A percentile compares a stretch with the other conserved stretches of the same genome.
Evolutionary conservation across 1,140 invertebrate species (phyloP).

Genomic region (Spodoptera litura): DNA sequence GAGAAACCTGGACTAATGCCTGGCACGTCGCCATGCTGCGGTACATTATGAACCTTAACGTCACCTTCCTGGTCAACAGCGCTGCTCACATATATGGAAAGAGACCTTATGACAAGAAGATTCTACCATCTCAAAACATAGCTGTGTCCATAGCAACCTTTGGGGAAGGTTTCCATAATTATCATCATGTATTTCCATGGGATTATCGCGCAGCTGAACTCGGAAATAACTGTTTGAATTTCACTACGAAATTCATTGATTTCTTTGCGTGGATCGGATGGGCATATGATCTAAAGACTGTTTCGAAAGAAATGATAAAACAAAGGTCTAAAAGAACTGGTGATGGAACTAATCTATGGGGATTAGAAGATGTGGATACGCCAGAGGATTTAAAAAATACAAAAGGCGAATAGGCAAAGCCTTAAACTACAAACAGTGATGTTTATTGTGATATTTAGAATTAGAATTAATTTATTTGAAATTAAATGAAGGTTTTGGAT

Average conservation of each 20-base stretch:
- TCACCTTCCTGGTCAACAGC: conserved; percentile 92
- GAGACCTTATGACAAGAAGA: conserved; percentile 89
- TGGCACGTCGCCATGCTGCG: conserved; percentile 93
- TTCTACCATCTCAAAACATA: conserved; percentile 50
- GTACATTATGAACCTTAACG: conserved; percentile 89
- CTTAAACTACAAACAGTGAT: too few species aligned
- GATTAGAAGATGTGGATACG: conserved; percentile 23
- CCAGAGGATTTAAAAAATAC: background rate
- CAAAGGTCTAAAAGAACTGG: conserved; percentile 50
- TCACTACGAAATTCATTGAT: conserved; percentile 90
- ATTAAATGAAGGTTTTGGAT: too few species aligned
- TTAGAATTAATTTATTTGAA: too few species aligned
- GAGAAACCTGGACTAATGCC: conserved; percentile 90
- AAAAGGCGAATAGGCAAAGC: background rate
- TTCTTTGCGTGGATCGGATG: conserved; percentile 84
- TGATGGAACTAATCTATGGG: conserved; percentile 56
- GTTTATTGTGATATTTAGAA: too few species aligned
- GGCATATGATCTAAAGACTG: conserved; percentile 82
- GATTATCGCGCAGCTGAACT: conserved; percentile 94
- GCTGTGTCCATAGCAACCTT: conserved; percentile 28
- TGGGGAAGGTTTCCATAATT: conserved; percentile 94
- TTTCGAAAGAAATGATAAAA: conserved; percentile 46
- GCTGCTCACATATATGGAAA: conserved; percentile 88
- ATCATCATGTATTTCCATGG: conserved; percentile 95
- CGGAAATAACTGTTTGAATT: conserved; percentile 87